phyloP scores from a whole-genome alignment of 1,140 invertebrate genomes.

The Contarinia nasturtii region DNA sequence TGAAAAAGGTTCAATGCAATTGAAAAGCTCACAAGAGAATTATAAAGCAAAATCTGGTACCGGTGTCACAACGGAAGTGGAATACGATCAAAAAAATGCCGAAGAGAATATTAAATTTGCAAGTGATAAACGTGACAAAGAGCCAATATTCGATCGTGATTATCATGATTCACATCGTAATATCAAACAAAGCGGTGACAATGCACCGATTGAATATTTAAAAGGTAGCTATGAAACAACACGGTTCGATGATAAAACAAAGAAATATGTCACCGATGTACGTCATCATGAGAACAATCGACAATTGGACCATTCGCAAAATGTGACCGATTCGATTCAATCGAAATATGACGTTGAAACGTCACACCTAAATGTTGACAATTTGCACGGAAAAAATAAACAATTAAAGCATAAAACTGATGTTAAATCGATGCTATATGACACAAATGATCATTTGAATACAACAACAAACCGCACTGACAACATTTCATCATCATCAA shows the following conservation, averaged over 20 bases:
- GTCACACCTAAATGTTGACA: too few species aligned
- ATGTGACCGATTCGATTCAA: too few species aligned
- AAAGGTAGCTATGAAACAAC: neutral
- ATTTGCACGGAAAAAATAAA: too few species aligned
- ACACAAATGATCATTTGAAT: too few species aligned
- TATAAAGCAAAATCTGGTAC: conserved; percentile 28
- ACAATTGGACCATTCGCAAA: too few species aligned
- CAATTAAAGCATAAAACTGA: too few species aligned
- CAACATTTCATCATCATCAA: too few species aligned
- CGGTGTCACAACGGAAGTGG: conserved; percentile 28
- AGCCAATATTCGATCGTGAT: conserved; percentile 6
- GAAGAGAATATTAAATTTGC: conserved; percentile 32
- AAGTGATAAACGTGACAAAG: conserved; percentile 27
- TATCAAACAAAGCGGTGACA: neutral
- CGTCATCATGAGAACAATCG: too few species aligned
- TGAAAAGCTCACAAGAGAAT: conserved; percentile 27
- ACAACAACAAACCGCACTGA: too few species aligned
- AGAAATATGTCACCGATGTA: neutral
- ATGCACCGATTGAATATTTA: neutral
- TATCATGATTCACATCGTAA: conserved; percentile 1
- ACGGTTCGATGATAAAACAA: neutral
- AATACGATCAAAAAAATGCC: conserved; percentile 29
- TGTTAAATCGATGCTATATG: too few species aligned
- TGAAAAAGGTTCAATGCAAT: conserved; percentile 29
- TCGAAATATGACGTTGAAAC: too few species aligned